Evolutionary conservation across 2,113 vertebrate genomes (phyloP).

Genomic region (Brachionichthys hirsutus): DNA sequence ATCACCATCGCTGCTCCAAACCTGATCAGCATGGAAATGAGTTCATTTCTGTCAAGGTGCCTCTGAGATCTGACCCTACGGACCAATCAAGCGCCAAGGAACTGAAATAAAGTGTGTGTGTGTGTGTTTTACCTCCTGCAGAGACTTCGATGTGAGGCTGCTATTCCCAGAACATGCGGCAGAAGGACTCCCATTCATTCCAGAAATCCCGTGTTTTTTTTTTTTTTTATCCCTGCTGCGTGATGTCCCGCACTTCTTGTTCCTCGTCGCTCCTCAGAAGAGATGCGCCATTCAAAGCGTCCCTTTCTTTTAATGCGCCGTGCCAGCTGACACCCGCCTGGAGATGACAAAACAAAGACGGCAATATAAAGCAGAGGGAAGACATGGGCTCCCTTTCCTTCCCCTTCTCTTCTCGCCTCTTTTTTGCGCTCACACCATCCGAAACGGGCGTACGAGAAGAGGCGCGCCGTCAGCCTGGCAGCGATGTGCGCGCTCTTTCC

Average conservation of each 20-base stretch:
- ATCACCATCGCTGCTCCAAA: conserved; percentile 45
- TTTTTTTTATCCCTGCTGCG: conserved; percentile 52
- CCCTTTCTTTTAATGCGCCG: conserved; percentile 68
- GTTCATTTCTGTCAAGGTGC: conserved; percentile 43
- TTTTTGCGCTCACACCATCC: conserved; percentile 45
- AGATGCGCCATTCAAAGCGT: conserved; percentile 72
- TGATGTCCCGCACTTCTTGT: conserved; percentile 55
- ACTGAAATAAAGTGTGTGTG: conserved; percentile 27
- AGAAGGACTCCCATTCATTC: conserved; percentile 78
- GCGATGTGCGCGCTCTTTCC: conserved; percentile 38
- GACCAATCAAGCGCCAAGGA: conserved; percentile 23
- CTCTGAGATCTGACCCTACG: conserved; percentile 33
- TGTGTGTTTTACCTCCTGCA: conserved; percentile 81
- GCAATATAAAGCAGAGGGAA: conserved; percentile 37
- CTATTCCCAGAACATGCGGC: conserved; percentile 80
- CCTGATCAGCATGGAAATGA: conserved; percentile 66
- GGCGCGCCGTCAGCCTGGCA: conserved; percentile 52
- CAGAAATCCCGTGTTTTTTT: conserved; percentile 72
- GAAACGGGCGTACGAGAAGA: conserved; percentile 29
- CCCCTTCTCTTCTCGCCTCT: conserved; percentile 36
- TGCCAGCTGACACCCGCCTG: conserved; percentile 59
- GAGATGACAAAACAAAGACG: conserved; percentile 29
- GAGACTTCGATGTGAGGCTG: conserved; percentile 70
- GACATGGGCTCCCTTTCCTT: conserved; percentile 24
- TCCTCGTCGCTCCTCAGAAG: conserved; percentile 62